phyloP scores from a whole-genome alignment of 2,113 vertebrate genomes.

The Prunella fulvescens region DNA sequence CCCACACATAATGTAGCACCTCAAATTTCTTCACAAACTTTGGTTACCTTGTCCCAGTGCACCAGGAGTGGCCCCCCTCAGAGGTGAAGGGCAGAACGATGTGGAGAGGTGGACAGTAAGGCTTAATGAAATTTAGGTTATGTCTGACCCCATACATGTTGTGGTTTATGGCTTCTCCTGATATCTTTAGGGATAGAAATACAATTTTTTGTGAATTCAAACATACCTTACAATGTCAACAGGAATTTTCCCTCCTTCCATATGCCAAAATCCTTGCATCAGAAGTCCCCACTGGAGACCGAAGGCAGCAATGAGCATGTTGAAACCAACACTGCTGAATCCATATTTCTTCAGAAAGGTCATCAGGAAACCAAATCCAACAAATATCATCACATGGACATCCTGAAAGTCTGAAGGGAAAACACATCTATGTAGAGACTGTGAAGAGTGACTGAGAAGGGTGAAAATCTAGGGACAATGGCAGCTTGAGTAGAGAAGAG shows the following conservation, averaged over 20 bases:
- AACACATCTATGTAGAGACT: not conserved
- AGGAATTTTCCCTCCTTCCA: slow-evolving; percentile 55
- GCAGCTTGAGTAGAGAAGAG: not conserved
- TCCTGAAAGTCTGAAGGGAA: slow-evolving; percentile 88
- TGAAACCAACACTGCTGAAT: slow-evolving; percentile 91
- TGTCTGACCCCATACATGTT: not conserved
- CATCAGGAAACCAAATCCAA: slow-evolving; percentile 97
- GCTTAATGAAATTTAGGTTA: not conserved
- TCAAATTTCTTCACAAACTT: not conserved
- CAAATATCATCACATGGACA: slow-evolving; percentile 96
- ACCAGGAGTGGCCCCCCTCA: not conserved
- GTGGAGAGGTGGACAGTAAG: not conserved
- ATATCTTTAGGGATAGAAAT: not conserved
- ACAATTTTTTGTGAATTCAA: not conserved
- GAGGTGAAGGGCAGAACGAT: not conserved
- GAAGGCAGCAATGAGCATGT: slow-evolving; percentile 88
- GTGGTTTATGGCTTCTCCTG: not conserved
- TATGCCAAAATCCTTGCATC: slow-evolving; percentile 82
- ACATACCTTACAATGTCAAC: slow-evolving; percentile 75
- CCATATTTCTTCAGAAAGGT: slow-evolving; percentile 95
- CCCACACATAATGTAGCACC: rapidly evolving
- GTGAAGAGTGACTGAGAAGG: not conserved
- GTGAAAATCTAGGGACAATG: not conserved
- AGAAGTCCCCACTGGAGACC: slow-evolving; percentile 93
- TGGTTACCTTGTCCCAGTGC: not conserved